Evolutionary conservation across 1,140 invertebrate species (phyloP), one percentile per base, ranked within the genome.

Genomic region (Aphaenogaster rudis): DNA sequence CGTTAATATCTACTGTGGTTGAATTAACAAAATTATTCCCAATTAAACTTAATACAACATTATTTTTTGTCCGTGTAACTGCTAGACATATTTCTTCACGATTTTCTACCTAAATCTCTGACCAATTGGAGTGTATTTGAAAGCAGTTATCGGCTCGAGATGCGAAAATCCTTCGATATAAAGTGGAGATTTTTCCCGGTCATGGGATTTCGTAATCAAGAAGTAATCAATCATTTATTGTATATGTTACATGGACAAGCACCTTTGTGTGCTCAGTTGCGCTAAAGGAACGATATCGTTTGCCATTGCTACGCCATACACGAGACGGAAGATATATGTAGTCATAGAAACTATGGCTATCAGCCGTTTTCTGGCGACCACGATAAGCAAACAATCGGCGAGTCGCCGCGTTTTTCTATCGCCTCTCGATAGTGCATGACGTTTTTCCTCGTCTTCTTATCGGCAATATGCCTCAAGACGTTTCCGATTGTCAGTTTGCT

Each of bases 381-480:
- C n/a, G 90, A 91, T 88, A 87, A 91, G 80, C 85, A 90, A 92
- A 91, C 88, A 87, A 64, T 88, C 57, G 74, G 64, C 82, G 21
- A 21, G 0, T 21, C 21, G 76, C 59, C 82, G 82, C 39, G 9
- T 28, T 17, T 71, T 48, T 81, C 81, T 87, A 86, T 86, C 79
- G 28, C 61, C 59, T 78, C 71, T 42, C 63, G 87, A 91, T 91
- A 91, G 61, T 85, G 78, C 79, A 77, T 81, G 86, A 88, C 88
- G 72, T 84, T 72, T 28, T 71, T 33, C n/a, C 17, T 7, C 42
- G 45, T 64, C 45, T 71, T 59, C 61, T 61, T 52, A 42, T 74
- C 36, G 28, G 15, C 0, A 11, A 45, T 78, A 45, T 66, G 52
- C 36, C 45, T 28, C 42, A 21, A 45, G 7, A 5, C 39, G 39